Conservation (phyloP, 2,888 invertebrate species). For the Ceratothoa steindachneri region DNA sequence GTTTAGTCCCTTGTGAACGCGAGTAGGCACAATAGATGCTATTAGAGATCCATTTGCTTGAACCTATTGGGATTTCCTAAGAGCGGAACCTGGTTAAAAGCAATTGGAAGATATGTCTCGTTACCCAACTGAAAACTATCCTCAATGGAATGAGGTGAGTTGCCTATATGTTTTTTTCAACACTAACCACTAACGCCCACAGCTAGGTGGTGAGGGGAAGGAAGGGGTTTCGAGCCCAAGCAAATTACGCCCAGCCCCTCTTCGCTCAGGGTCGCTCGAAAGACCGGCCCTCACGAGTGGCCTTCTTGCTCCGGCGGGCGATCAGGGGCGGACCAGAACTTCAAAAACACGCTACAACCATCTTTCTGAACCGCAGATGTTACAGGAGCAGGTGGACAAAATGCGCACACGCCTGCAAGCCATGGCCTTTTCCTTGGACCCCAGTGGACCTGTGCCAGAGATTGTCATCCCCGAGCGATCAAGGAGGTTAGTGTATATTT, state of each 20-base stretch:
- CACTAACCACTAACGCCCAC: constrained; percentile 13
- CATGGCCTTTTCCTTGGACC: constrained; percentile 45
- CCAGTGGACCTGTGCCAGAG: constrained; percentile 44
- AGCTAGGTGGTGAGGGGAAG: constrained; percentile 17
- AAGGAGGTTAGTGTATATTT: constrained; percentile 1
- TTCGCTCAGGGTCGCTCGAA: neutral
- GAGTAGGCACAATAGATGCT: too few species aligned
- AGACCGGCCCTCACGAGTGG: neutral
- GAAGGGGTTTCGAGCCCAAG: neutral
- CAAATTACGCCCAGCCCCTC: neutral
- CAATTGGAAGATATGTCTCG: too few species aligned
- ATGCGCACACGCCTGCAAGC: constrained; percentile 45
- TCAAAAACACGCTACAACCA: constrained; percentile 32
- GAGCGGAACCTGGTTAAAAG: too few species aligned
- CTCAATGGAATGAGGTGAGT: too few species aligned
- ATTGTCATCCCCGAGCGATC: constrained; percentile 36
- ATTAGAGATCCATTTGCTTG: too few species aligned
- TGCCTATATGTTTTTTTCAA: neutral
- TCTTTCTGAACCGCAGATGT: constrained; percentile 47
- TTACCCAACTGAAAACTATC: too few species aligned
- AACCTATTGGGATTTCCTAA: too few species aligned
- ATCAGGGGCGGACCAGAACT: constrained; percentile 22
- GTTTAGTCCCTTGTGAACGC: too few species aligned
- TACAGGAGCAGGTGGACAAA: constrained; percentile 47
- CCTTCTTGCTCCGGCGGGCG: constrained; percentile 27